These are phyloP conservation scores for Theristicus caerulescens DNA, from an alignment of 2,113 vertebrate genomes.

Conservation along the genomic window DNA sequence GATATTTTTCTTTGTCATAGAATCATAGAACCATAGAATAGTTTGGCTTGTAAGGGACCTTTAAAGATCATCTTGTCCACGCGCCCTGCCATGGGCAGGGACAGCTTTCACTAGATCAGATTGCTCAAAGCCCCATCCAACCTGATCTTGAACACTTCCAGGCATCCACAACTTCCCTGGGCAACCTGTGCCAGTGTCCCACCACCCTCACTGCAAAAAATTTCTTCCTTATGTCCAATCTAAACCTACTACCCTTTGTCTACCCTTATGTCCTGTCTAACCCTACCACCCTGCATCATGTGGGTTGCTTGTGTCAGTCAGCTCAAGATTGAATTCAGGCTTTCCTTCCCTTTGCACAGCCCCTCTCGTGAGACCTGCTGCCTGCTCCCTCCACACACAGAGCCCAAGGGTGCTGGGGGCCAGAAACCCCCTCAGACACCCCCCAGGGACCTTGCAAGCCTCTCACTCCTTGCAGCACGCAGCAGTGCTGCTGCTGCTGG, in stretches of 20 bases:
- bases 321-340: not conserved
- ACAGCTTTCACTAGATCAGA: not conserved
- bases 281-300: not conserved
- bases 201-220: not conserved
- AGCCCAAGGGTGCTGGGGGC: not conserved
- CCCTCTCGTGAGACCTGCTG: not conserved
- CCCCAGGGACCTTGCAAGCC: not conserved
- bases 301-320: not conserved
- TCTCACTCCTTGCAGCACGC: rapidly evolving
- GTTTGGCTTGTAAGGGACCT: not conserved
- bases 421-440: not conserved
- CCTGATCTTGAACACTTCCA: not conserved
- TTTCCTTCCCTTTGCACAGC: not conserved
- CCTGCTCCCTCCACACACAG: not conserved
- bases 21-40: not conserved
- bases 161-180: not conserved
- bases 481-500: not conserved
- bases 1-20: not conserved
- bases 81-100: not conserved
- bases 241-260: not conserved
- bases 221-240: not conserved
- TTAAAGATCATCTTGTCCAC: not conserved
- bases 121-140: not conserved
- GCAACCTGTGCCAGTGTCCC: not conserved
- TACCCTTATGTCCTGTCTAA: not conserved